Conservation (phyloP, 35 echinoderm and acorn worm species). For the Apostichopus japonicus region DNA sequence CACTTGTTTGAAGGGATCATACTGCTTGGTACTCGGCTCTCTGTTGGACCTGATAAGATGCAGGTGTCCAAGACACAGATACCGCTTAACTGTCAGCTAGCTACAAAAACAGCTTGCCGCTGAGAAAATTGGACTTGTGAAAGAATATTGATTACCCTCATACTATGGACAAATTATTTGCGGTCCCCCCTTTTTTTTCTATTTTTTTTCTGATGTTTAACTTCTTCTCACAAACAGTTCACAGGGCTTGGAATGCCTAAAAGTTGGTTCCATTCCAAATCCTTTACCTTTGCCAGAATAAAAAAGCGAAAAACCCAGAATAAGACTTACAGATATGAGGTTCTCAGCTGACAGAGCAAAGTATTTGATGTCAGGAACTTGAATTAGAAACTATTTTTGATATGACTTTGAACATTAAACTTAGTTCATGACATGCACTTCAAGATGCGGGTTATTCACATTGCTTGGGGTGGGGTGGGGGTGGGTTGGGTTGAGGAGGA, state of each 20-base stretch:
- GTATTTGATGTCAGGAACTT: too few species aligned
- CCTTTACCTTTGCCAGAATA: neutral
- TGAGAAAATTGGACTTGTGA: slow-evolving; percentile 42
- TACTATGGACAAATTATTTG: slow-evolving; percentile 42
- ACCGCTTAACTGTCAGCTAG: slow-evolving; percentile 20
- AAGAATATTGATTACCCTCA: slow-evolving; percentile 17
- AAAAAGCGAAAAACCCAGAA: neutral
- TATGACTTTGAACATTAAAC: too few species aligned
- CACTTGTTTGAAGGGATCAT: slow-evolving; percentile 23
- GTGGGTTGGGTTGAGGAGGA: too few species aligned
- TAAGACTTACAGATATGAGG: too few species aligned
- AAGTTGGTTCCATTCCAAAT: slow-evolving; percentile 4
- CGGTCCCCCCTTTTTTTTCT: neutral
- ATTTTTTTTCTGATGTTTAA: neutral
- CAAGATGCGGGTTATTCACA: too few species aligned
- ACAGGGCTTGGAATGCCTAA: neutral
- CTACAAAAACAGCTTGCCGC: slow-evolving; percentile 42
- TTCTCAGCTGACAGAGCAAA: neutral
- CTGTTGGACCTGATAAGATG: slow-evolving; percentile 21
- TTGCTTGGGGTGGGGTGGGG: too few species aligned
- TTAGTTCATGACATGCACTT: too few species aligned
- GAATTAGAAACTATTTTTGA: too few species aligned
- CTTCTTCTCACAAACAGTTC: neutral
- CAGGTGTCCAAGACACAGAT: slow-evolving; percentile 32
- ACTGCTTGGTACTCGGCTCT: neutral